Conservation (phyloP, 2,113 vertebrate genomes). For the Polypterus senegalus region DNA sequence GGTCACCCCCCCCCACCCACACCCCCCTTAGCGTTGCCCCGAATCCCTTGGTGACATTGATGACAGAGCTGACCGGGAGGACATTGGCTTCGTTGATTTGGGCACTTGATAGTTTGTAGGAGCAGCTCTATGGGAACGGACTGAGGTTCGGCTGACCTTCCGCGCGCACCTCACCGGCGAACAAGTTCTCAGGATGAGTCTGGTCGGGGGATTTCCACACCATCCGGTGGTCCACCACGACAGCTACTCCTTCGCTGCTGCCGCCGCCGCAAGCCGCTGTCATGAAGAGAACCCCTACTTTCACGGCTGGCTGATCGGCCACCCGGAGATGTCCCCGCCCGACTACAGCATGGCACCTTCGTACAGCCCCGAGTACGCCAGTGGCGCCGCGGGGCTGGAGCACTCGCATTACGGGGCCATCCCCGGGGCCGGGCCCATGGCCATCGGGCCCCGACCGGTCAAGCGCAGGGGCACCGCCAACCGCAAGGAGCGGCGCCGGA, state of each 20-base stretch:
- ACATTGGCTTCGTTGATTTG: too few species aligned
- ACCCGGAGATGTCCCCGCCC: constrained; percentile 88
- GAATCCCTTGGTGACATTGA: too few species aligned
- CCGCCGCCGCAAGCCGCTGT: constrained; percentile 71
- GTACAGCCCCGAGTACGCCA: constrained; percentile 89
- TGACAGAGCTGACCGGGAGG: too few species aligned
- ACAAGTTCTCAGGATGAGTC: constrained; percentile 60
- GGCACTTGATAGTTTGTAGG: too few species aligned
- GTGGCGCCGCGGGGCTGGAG: constrained; percentile 65
- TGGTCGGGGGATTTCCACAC: constrained; percentile 89
- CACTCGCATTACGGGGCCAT: constrained; percentile 78
- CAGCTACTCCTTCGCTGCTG: constrained; percentile 82
- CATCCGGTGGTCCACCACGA: constrained; percentile 94
- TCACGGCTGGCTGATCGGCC: constrained; percentile 90
- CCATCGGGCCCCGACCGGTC: constrained; percentile 61
- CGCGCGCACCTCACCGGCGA: constrained; percentile 19
- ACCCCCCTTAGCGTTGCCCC: too few species aligned
- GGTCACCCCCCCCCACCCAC: constrained; percentile 15
- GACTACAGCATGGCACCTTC: constrained; percentile 86
- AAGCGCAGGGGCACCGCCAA: constrained; percentile 92
- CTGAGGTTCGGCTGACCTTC: constrained; percentile 18
- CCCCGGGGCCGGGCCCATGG: constrained; percentile 58
- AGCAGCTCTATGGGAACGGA: background rate
- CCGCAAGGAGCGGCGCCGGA: constrained; percentile 92
- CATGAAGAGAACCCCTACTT: constrained; percentile 92